Conservation (phyloP, 2,797 vertebrate species). For the Fringilla coelebs region DNA sequence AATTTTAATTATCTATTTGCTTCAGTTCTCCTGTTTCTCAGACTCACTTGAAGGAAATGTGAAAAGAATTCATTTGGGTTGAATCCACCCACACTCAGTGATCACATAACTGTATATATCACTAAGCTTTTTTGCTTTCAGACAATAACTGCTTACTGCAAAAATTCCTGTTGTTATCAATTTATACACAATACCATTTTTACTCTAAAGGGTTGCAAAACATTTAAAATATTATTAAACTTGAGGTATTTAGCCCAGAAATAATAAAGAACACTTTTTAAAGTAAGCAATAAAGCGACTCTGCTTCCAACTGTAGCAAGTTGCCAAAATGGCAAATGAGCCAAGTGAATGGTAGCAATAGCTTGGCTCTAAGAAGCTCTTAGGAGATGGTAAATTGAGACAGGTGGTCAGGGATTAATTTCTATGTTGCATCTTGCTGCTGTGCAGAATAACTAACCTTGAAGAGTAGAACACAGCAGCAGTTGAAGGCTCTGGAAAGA, state of each 20-base stretch:
- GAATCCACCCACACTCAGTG: not conserved
- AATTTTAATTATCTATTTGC: not conserved
- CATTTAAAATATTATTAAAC: not conserved
- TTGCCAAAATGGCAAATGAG: not conserved
- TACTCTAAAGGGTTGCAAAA: not conserved
- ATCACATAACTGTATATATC: not conserved
- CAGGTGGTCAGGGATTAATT: not conserved
- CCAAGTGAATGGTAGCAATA: not conserved
- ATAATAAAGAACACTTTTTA: not conserved
- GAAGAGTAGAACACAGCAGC: not conserved
- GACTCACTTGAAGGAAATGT: not conserved
- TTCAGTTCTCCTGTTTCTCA: not conserved
- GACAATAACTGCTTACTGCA: not conserved
- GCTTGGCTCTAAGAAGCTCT: not conserved
- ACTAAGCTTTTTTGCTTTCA: not conserved
- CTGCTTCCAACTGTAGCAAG: not conserved
- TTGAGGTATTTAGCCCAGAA: not conserved
- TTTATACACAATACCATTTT: not conserved
- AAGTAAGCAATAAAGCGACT: constrained; percentile 15
- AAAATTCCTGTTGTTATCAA: not conserved
- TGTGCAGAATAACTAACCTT: not conserved
- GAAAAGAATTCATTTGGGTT: constrained; percentile 29
- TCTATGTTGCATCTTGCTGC: not conserved
- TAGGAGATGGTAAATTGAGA: not conserved
- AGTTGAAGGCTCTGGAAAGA: not conserved